Conservation (phyloP, 2,888 invertebrate species). For the Philereme vetulata region DNA sequence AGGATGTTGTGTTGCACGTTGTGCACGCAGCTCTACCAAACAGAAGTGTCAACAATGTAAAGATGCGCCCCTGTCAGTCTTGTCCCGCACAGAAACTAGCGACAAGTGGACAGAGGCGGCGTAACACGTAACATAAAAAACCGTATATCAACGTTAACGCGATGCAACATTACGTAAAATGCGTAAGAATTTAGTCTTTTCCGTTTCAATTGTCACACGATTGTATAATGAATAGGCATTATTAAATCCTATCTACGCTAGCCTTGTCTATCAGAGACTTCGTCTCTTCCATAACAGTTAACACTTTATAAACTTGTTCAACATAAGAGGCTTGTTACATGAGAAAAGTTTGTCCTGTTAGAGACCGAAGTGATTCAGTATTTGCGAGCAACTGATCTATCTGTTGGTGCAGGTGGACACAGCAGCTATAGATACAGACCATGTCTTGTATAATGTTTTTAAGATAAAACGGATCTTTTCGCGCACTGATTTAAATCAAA, state of each 20-base stretch:
- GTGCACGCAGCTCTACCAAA: not conserved
- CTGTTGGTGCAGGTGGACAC: not conserved
- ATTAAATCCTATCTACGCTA: constrained; percentile 80
- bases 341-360: constrained; percentile 34
- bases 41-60: constrained; percentile 52
- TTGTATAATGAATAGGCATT: constrained; percentile 75
- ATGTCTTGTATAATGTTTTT: too few species aligned
- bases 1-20: too few species aligned
- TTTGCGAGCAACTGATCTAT: too few species aligned
- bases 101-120: constrained; percentile 45
- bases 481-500: too few species aligned
- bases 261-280: constrained; percentile 79
- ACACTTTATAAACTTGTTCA: constrained; percentile 71
- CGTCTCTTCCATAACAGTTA: constrained; percentile 76
- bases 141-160: constrained; percentile 74
- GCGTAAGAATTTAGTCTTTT: constrained; percentile 82
- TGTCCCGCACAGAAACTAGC: constrained; percentile 6
- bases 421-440: not conserved
- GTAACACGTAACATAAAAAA: constrained; percentile 66
- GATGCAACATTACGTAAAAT: constrained; percentile 79
- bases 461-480: too few species aligned
- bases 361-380: too few species aligned
- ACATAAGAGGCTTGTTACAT: constrained; percentile 19
- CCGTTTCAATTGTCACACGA: constrained; percentile 80
- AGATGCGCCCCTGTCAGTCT: constrained; percentile 38